phyloP scores from a whole-genome alignment of 2,113 vertebrate species.

The Alosa alosa region DNA sequence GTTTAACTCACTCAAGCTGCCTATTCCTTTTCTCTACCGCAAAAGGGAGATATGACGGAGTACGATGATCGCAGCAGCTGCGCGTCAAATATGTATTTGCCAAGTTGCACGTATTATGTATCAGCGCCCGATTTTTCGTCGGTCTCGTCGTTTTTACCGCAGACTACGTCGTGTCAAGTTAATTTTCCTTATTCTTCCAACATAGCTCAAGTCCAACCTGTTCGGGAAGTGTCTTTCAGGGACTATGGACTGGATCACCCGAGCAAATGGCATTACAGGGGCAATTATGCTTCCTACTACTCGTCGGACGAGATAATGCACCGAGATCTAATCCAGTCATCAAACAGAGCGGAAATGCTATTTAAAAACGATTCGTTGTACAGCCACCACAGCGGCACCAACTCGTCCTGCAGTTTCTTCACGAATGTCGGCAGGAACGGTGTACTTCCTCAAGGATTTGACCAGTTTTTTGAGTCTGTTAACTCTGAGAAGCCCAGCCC shows the following conservation, averaged over 20 bases:
- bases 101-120: slow-evolving; percentile 95
- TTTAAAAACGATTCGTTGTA: slow-evolving; percentile 90
- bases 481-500: slow-evolving; percentile 62
- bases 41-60: slow-evolving; percentile 92
- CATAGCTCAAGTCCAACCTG: slow-evolving; percentile 94
- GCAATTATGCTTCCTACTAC: slow-evolving; percentile 93
- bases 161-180: slow-evolving; percentile 92
- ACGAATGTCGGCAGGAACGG: slow-evolving; percentile 88
- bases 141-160: slow-evolving; percentile 93
- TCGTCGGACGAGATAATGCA: slow-evolving; percentile 89
- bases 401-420: slow-evolving; percentile 84
- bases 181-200: slow-evolving; percentile 96
- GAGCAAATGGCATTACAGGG: slow-evolving; percentile 92
- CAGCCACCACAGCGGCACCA: slow-evolving; percentile 77
- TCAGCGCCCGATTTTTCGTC: slow-evolving; percentile 93
- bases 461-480: slow-evolving; percentile 91
- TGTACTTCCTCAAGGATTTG: slow-evolving; percentile 95
- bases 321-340: slow-evolving; percentile 77
- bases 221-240: slow-evolving; percentile 94
- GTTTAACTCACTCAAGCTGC: slow-evolving; percentile 86
- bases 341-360: slow-evolving; percentile 85
- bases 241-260: slow-evolving; percentile 95
- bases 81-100: slow-evolving; percentile 95
- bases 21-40: slow-evolving; percentile 75
- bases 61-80: slow-evolving; percentile 94